Conservation (phyloP, 2,888 invertebrate genomes). For the Eurytoma adleriae region DNA sequence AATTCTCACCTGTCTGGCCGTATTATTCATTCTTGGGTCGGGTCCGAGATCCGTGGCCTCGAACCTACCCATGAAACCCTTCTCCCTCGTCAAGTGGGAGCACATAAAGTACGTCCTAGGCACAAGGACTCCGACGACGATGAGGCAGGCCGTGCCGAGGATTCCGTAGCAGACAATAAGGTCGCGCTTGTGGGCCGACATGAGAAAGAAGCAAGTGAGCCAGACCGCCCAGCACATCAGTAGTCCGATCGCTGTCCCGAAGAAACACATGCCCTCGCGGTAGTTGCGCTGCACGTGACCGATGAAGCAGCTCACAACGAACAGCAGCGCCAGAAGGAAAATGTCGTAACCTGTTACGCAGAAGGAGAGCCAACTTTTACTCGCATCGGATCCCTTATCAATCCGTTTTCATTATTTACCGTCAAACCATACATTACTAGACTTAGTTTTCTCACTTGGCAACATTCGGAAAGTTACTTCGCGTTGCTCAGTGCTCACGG, state of each 20-base stretch:
- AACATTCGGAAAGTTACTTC: no score
- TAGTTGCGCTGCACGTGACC: slow-evolving; percentile 83
- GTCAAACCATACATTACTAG: no score
- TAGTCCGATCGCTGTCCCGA: slow-evolving; percentile 78
- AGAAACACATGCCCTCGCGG: slow-evolving; percentile 79
- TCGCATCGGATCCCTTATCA: no score
- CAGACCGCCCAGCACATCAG: slow-evolving; percentile 77
- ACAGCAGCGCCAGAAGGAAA: slow-evolving; percentile 79
- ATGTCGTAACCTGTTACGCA: slow-evolving; percentile 79
- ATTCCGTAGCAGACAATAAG: slow-evolving; percentile 80
- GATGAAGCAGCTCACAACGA: slow-evolving; percentile 80
- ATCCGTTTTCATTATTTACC: no score
- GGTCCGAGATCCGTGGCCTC: slow-evolving; percentile 62
- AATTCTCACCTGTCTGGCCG: slow-evolving; percentile 65
- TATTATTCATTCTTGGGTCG: slow-evolving; percentile 67
- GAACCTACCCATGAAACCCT: slow-evolving; percentile 68
- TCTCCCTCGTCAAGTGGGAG: slow-evolving; percentile 80
- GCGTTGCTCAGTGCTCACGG: no score
- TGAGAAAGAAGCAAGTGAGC: slow-evolving; percentile 80
- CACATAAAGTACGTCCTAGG: slow-evolving; percentile 84
- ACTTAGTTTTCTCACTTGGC: no score
- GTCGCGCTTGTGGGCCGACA: slow-evolving; percentile 78
- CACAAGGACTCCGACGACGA: slow-evolving; percentile 82
- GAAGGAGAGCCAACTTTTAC: background rate
- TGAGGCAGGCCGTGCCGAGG: slow-evolving; percentile 80